Conservation (phyloP, 2,888 invertebrate genomes). For the Drosophila mimica region DNA sequence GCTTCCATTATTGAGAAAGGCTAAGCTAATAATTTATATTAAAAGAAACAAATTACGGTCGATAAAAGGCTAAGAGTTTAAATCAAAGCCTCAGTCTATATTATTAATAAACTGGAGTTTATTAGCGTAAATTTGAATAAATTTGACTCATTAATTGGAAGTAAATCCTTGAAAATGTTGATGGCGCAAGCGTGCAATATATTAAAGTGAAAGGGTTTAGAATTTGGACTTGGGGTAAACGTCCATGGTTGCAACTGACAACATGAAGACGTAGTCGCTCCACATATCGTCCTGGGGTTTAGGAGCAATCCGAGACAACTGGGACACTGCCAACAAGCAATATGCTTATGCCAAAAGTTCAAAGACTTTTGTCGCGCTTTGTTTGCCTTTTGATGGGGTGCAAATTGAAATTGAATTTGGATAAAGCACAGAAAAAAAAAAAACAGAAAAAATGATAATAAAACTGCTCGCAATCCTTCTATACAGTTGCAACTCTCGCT, state of each 20-base stretch:
- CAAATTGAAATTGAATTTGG: constrained; percentile 78
- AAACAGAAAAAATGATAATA: background rate
- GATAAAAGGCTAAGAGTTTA: background rate
- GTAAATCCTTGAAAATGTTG: constrained; percentile 27
- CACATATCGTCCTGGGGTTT: constrained; percentile 65
- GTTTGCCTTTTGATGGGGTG: constrained; percentile 79
- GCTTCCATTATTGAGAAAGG: too few species aligned
- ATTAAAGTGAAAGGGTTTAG: constrained; percentile 1
- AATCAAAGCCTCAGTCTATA: background rate
- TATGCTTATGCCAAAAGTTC: constrained; percentile 77
- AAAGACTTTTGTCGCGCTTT: constrained; percentile 70
- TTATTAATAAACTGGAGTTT: background rate
- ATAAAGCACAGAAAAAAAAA: background rate
- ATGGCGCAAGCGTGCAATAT: constrained; percentile 15
- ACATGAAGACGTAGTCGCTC: constrained; percentile 47
- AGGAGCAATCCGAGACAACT: constrained; percentile 47
- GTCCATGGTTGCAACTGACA: constrained; percentile 46
- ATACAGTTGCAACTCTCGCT: constrained; percentile 15
- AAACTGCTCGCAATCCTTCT: background rate
- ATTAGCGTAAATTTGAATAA: too few species aligned
- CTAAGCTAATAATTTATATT: background rate
- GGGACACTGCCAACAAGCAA: constrained; percentile 66
- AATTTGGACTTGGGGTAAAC: constrained; percentile 20
- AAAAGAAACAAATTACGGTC: background rate
- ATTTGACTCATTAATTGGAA: background rate